A percentile compares a stretch with the other conserved stretches of the same genome.
These are phyloP conservation scores for Drosophila malerkotliana DNA, from an alignment of 1,140 invertebrate genomes.

Conservation along the genomic window DNA sequence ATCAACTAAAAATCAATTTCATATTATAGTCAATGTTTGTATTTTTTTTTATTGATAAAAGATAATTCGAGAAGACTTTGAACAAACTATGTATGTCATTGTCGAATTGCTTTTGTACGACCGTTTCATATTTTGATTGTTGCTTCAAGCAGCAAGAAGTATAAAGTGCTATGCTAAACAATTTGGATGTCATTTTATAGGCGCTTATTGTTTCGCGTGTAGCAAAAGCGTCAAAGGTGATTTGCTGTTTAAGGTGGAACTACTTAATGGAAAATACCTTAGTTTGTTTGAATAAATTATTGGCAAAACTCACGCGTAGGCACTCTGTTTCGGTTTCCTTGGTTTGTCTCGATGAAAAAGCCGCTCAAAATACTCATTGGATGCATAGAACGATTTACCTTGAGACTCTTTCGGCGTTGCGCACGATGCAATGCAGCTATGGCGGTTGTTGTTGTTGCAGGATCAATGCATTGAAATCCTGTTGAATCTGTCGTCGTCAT, in stretches of 20 bases:
- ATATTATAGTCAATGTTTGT: slow-evolving; percentile 10
- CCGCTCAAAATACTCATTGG: slow-evolving; percentile 68
- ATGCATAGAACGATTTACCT: slow-evolving; percentile 73
- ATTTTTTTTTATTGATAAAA: slow-evolving; percentile 12
- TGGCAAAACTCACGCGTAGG: slow-evolving; percentile 76
- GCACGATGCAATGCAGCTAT: slow-evolving; percentile 40
- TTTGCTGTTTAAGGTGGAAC: not conserved
- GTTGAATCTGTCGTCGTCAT: not conserved
- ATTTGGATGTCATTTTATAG: slow-evolving; percentile 6
- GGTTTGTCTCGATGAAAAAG: slow-evolving; percentile 72
- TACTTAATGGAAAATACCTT: not conserved
- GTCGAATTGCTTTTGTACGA: slow-evolving; percentile 35
- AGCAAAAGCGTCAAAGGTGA: slow-evolving; percentile 8
- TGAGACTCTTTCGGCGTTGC: slow-evolving; percentile 75
- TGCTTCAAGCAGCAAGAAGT: slow-evolving; percentile 46
- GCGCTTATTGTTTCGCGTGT: slow-evolving; percentile 25
- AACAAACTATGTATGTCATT: slow-evolving; percentile 55
- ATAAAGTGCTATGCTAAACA: slow-evolving; percentile 71
- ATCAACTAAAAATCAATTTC: slow-evolving; percentile 10
- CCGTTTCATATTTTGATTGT: slow-evolving; percentile 11
- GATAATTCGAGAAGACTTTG: slow-evolving; percentile 49
- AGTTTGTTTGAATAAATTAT: not conserved
- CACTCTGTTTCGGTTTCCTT: slow-evolving; percentile 58
- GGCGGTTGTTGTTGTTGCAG: slow-evolving; percentile 15
- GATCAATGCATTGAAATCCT: slow-evolving; percentile 25